phyloP scores from a whole-genome alignment of 2,888 invertebrate genomes.

The Leucozona laternaria region DNA sequence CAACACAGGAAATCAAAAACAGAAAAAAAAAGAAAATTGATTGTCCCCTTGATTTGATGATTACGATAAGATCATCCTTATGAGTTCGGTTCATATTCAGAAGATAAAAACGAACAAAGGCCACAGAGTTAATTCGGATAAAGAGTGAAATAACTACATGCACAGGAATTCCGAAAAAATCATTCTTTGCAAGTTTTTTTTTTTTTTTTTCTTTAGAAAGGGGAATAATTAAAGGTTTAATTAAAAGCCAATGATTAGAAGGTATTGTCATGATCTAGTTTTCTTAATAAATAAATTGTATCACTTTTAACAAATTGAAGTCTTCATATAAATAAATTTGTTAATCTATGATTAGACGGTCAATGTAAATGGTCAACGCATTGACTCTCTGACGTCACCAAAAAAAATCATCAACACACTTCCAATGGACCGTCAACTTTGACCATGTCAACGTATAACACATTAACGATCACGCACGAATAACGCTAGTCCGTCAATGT shows the following conservation, averaged over 20 bases:
- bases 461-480: no score
- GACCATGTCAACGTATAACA: no score
- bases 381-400: no score
- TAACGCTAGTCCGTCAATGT: no score
- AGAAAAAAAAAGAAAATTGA: constrained; percentile 43
- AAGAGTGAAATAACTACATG: constrained; percentile 15
- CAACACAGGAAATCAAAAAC: constrained; percentile 1
- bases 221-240: not conserved
- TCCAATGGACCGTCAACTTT: no score
- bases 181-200: not conserved
- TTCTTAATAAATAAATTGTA: not conserved
- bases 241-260: not conserved
- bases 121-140: constrained; percentile 32
- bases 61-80: constrained; percentile 72
- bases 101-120: constrained; percentile 32
- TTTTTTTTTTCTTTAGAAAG: not conserved
- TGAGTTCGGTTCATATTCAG: constrained; percentile 62
- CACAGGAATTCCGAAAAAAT: not conserved
- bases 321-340: no score
- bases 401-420: no score
- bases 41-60: constrained; percentile 67
- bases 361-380: no score
- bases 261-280: not conserved
- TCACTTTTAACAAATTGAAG: no score
- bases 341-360: no score